Conservation (phyloP, 2,797 vertebrate genomes). For the Lacerta agilis region DNA sequence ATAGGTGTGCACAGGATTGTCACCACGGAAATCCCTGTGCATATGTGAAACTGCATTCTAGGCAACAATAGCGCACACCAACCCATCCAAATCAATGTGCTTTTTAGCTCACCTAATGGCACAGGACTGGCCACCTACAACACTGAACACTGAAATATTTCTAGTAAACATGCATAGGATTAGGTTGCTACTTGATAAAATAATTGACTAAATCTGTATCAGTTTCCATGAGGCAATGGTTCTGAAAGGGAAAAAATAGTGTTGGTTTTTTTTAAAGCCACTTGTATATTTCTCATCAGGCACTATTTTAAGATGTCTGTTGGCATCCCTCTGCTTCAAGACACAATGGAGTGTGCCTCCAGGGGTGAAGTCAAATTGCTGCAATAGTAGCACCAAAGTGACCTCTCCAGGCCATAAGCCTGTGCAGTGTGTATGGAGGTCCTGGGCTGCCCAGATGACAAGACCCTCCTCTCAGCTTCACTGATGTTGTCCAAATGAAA, state of each 20-base stretch:
- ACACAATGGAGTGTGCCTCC: too few relatives aligned
- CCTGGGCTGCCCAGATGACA: too few relatives aligned
- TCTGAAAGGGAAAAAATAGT: background rate
- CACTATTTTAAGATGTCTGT: background rate
- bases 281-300: background rate
- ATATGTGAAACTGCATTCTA: background rate
- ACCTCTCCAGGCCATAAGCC: too few relatives aligned
- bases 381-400: too few relatives aligned
- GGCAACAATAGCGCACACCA: background rate
- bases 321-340: too few relatives aligned
- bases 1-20: background rate
- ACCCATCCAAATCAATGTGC: background rate
- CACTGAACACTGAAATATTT: background rate
- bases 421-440: too few relatives aligned
- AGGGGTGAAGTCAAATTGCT: too few relatives aligned
- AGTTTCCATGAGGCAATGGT: background rate
- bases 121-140: background rate
- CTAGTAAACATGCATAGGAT: background rate
- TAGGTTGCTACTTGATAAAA: background rate
- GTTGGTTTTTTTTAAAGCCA: background rate
- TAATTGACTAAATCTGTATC: background rate
- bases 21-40: background rate
- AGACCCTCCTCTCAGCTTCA: too few relatives aligned
- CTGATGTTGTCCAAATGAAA: too few relatives aligned
- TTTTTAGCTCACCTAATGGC: background rate